Base-by-base conservation (phyloP, 2,797 vertebrate species). In the Acrocephalus scirpaceus region DNA sequence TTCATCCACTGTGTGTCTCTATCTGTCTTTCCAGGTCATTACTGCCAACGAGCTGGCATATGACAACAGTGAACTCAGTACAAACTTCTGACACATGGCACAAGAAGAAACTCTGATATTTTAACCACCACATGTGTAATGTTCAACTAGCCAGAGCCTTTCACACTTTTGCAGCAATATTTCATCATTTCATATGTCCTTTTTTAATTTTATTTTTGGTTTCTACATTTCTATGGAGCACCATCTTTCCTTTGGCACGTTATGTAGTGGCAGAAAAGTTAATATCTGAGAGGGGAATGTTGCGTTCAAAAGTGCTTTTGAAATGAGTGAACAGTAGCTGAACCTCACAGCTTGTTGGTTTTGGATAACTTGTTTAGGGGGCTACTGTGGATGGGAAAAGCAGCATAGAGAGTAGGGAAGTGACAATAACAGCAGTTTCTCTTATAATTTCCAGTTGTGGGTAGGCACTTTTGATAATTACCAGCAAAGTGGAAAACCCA, bases 381-480 rank as follows among this genome's bases (percentile, higher is more conserved):
- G 89, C 58, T 88, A 88, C 78, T 92, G 90, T 80, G 83, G 93
- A 87, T 96, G 91, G 96, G 97, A 93, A 97, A 95, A 96, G 86
- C 82, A 95, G 87, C 92, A 93, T 3, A 72, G 50, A 93, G 76
- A 82, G 70, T 54, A 51, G 44, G 51, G 9, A 97, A 97, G 92
- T 69, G 84, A 82, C 65, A 72, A 66, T 86, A 80, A 86, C 48
- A 89, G 78, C 66, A 87, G 82, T 75, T 96, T 93, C 62, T 91
- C 82, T 89, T 96, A 90, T 95, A 61, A 30, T 87, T 92, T 91
- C 65, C 53, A 88, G 80, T 95, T 17, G 66, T 92, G 78, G 85
- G 80, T 62, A 97, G 83, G 89, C 85, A 95, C 95, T 97, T 97
- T 95, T 0, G 71, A 90, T 97, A 97, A 98, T 96, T 95, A 84